Base-by-base conservation (phyloP, 2,888 invertebrate species). In the Pheosia tremula region DNA sequence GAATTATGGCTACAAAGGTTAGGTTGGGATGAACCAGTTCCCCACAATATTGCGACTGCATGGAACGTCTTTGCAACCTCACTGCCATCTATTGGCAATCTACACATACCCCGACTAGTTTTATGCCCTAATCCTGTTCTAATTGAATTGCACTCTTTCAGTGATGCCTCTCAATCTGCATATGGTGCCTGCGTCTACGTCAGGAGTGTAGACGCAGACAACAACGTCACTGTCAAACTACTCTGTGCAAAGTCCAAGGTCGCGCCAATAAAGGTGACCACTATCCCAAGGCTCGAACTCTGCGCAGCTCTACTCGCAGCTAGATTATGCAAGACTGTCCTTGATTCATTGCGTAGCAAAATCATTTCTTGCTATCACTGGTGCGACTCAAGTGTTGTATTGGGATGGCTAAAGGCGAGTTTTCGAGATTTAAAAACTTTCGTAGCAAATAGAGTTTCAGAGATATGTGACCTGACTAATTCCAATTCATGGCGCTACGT, bases 121-220 rank as follows among this genome's bases (percentile, higher is more conserved):
- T 38, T 73, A 6, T 66, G 72, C 52, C 63, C 72, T 38, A 57
- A 53, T 8, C 67, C 71, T 7, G 61, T 41, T 37, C 11, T 3
- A 5, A 66, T 74, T 11, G 75, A 79, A 63, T 11, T 80, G 10
- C 78, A 79, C 59, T 41, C 63, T 3, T 60, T 62, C 36, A 50
- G 58, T 0, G 65, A 62, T 11, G 61, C 59, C 5, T 62, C 62
- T 1, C 62, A 62, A 11, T 9, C 4, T 10, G 60, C 60, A 0
- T 66, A 66, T 50, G 62, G 62, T 4, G 60, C 62, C 5, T 65
- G 58, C 24, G 57, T 60, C 5, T 60, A 50, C n/a, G 8, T 60
- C 5, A 3, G 61, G 36, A 53, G 43, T 54, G 1, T 57, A 45
- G 6, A 57, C 10, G 6, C 3, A 37, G 9, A 4, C 6, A 13